Percentiles rank a stretch among this genome's conserved stretches.
Conservation (phyloP, 2,888 invertebrate genomes). For the Drosophila histrio region DNA sequence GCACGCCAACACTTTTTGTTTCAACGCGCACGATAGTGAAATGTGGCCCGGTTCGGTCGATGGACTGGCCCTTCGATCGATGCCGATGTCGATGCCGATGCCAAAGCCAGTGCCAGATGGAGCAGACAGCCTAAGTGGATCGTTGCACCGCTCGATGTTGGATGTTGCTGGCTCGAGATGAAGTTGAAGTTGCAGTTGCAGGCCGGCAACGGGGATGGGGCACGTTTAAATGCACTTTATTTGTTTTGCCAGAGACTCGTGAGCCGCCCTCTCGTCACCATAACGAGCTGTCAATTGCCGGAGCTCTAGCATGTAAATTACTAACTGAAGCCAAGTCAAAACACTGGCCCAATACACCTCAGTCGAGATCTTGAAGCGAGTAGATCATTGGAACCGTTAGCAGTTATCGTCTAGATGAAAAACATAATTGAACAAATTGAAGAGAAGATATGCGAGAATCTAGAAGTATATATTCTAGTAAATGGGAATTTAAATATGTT, state of each 20-base stretch:
- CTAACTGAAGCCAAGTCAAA: slow-evolving; percentile 24
- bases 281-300: slow-evolving; percentile 61
- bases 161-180: slow-evolving; percentile 15
- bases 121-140: slow-evolving; percentile 81
- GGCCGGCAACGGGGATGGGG: slow-evolving; percentile 13
- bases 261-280: slow-evolving; percentile 56
- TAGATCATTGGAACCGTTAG: neutral
- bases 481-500: no score
- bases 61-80: slow-evolving; percentile 37
- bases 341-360: slow-evolving; percentile 7
- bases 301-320: slow-evolving; percentile 58
- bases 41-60: slow-evolving; percentile 49
- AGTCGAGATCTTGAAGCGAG: neutral
- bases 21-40: slow-evolving; percentile 72
- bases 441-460: no score
- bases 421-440: neutral
- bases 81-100: slow-evolving; percentile 7
- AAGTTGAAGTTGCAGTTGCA: slow-evolving; percentile 1
- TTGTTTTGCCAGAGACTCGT: slow-evolving; percentile 50
- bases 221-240: slow-evolving; percentile 68
- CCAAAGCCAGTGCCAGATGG: slow-evolving; percentile 21
- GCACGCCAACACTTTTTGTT: slow-evolving; percentile 81
- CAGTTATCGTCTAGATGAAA: slow-evolving; percentile 4
- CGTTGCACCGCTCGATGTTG: slow-evolving; percentile 27
- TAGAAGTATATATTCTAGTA: no score